Evolutionary conservation across 2,797 vertebrate species (phyloP).

Genomic region (Sylvilagus floridanus): DNA sequence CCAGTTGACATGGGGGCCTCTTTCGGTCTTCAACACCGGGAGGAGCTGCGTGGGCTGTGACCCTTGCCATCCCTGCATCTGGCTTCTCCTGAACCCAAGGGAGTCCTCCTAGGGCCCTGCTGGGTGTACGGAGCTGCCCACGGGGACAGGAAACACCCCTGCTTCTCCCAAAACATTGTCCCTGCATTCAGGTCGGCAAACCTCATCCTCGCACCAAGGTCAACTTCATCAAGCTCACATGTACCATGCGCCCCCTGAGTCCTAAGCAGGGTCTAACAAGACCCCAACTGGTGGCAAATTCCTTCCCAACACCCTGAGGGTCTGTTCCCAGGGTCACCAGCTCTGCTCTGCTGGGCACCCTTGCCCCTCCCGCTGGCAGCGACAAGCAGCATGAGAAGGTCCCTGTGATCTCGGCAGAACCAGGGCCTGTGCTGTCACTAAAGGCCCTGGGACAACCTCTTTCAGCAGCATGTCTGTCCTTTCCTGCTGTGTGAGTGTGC

Average conservation of each 20-base stretch:
- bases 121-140: background rate
- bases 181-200: constrained; percentile 9
- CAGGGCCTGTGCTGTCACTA: background rate
- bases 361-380: background rate
- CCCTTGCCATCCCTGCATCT: background rate
- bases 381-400: too few relatives aligned
- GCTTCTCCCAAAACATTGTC: background rate
- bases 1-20: background rate
- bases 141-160: background rate
- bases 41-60: background rate
- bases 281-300: background rate
- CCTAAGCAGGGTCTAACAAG: background rate
- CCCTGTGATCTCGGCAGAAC: background rate
- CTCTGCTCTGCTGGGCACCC: background rate
- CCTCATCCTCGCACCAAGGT: background rate
- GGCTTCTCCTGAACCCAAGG: background rate
- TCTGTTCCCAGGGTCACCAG: background rate
- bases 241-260: background rate
- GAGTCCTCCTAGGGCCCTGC: background rate
- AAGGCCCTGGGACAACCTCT: fast-evolving
- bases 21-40: background rate
- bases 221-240: background rate
- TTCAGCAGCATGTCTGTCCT: background rate
- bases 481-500: background rate
- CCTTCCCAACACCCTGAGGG: background rate